phyloP scores from a whole-genome alignment of 2,113 vertebrate genomes.

The Tragelaphus strepsiceros region DNA sequence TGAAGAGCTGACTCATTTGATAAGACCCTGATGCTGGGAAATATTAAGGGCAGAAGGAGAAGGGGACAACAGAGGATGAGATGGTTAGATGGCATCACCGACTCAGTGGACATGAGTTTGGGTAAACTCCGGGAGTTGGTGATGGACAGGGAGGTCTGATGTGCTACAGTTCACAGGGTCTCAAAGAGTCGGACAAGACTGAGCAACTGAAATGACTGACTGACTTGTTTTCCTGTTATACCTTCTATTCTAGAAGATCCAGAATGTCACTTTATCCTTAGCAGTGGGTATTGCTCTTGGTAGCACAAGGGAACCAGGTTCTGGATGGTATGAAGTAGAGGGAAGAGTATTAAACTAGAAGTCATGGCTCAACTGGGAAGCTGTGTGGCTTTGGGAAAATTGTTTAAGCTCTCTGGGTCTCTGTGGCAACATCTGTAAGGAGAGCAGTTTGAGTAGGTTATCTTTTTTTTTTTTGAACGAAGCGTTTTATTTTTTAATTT shows the following conservation, averaged over 20 bases:
- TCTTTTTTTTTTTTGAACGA: not conserved
- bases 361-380: not conserved
- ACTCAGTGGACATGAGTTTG: not conserved
- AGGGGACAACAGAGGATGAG: not conserved
- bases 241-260: not conserved
- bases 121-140: not conserved
- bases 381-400: not conserved
- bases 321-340: not conserved
- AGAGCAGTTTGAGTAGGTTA: not conserved
- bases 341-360: not conserved
- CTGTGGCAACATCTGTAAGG: not conserved
- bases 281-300: not conserved
- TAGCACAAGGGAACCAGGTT: not conserved
- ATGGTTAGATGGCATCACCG: not conserved
- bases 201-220: not conserved
- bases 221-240: not conserved
- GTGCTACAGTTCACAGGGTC: not conserved
- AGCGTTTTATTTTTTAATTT: too few species aligned
- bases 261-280: not conserved
- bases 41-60: not conserved
- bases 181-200: not conserved
- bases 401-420: not conserved
- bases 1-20: not conserved
- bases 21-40: not conserved
- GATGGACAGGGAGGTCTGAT: not conserved